These are phyloP conservation scores for Liparis tanakae DNA, from an alignment of 2,797 vertebrate species.

Conservation along the genomic window DNA sequence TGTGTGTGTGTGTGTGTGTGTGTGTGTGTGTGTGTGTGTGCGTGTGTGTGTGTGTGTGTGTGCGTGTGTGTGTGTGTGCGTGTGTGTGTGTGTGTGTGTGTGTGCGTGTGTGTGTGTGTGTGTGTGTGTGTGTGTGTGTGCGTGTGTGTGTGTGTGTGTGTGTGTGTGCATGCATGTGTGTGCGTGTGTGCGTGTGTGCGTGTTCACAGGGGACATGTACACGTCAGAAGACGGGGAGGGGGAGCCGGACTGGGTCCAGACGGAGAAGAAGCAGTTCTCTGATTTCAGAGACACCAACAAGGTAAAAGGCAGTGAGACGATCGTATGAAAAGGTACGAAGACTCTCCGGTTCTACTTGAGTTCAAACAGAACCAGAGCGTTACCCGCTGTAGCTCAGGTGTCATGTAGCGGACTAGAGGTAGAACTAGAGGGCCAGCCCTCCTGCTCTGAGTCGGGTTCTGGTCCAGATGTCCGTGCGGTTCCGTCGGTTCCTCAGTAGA, in stretches of 20 bases:
- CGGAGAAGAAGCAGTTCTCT: conserved; percentile 87
- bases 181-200: not conserved
- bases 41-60: not conserved
- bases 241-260: conserved; percentile 90
- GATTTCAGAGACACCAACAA: conserved; percentile 89
- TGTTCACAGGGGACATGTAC: conserved; percentile 90
- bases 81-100: not conserved
- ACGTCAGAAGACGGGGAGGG: conserved; percentile 73
- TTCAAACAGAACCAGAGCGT: not conserved
- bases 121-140: not conserved
- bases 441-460: not conserved
- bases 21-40: not conserved
- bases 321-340: not conserved
- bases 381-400: not conserved
- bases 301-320: conserved; percentile 68
- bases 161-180: not conserved
- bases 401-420: too few relatives aligned
- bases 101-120: too few relatives aligned
- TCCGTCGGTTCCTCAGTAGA: not conserved
- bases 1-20: not conserved
- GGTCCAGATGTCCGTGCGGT: not conserved
- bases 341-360: not conserved
- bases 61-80: not conserved
- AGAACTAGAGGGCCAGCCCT: not conserved
- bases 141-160: conserved; percentile 2